Evolutionary conservation across 2,888 invertebrate genomes (phyloP).

Genomic region (Netelia fuscicornis): DNA sequence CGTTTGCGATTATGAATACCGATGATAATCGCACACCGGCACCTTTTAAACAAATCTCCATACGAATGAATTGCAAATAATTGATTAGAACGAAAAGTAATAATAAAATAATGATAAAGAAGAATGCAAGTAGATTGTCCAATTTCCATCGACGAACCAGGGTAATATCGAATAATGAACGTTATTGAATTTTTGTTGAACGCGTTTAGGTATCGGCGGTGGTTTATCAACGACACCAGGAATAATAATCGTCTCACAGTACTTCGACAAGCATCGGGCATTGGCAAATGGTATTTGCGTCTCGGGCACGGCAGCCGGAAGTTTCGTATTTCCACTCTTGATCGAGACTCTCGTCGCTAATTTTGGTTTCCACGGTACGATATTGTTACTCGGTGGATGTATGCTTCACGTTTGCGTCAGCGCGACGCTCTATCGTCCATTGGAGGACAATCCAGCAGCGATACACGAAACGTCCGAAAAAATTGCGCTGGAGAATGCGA

Average conservation of each 20-base stretch:
- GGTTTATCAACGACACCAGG: slow-evolving; percentile 93
- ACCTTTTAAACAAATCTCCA: slow-evolving; percentile 12
- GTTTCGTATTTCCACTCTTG: slow-evolving; percentile 91
- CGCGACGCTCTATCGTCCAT: slow-evolving; percentile 89
- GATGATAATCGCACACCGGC: slow-evolving; percentile 39
- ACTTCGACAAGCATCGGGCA: slow-evolving; percentile 92
- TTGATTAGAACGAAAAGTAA: not conserved
- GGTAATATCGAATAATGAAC: not conserved
- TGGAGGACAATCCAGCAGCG: slow-evolving; percentile 84
- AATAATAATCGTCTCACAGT: slow-evolving; percentile 92
- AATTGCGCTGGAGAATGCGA: slow-evolving; percentile 4
- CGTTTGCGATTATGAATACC: slow-evolving; percentile 20
- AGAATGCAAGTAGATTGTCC: slow-evolving; percentile 44
- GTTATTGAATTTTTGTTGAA: not conserved
- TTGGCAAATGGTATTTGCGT: slow-evolving; percentile 93
- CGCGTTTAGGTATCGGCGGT: slow-evolving; percentile 89
- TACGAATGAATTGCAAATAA: slow-evolving; percentile 12
- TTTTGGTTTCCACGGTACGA: slow-evolving; percentile 91
- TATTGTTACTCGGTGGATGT: slow-evolving; percentile 89
- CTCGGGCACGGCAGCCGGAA: slow-evolving; percentile 92
- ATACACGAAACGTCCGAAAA: slow-evolving; percentile 69
- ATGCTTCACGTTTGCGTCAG: slow-evolving; percentile 92
- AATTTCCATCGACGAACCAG: not conserved
- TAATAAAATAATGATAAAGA: not conserved
- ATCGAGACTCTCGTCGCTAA: slow-evolving; percentile 89